Evolutionary conservation across 2,888 invertebrate species (phyloP).

Genomic region (Pandemis corylana): DNA sequence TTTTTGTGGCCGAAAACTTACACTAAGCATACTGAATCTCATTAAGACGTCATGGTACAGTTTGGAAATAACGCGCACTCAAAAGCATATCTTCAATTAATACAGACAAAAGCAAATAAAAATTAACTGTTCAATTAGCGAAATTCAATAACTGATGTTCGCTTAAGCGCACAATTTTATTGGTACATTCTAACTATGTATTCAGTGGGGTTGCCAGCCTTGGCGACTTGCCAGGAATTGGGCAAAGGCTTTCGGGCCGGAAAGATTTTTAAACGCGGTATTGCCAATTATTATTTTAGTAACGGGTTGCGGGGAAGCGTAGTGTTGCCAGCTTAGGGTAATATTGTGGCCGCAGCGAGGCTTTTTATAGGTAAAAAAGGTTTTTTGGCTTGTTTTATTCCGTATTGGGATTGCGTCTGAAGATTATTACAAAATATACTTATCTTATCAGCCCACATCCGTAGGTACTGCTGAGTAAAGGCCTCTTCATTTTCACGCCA

Average conservation of each 20-base stretch:
- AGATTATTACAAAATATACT: no score
- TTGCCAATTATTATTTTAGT: constrained; percentile 20
- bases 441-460: no score
- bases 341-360: neutral
- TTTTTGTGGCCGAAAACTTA: no score
- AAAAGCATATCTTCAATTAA: no score
- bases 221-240: constrained; percentile 25
- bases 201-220: constrained; percentile 13
- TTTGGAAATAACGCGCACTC: no score
- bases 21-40: no score
- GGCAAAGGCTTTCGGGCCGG: neutral
- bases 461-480: no score
- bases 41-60: no score
- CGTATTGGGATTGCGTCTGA: neutral
- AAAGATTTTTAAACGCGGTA: constrained; percentile 16
- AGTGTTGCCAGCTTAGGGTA: neutral
- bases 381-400: neutral
- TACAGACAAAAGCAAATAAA: neutral
- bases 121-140: constrained; percentile 13
- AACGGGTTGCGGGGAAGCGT: neutral
- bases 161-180: constrained; percentile 21
- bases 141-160: constrained; percentile 18
- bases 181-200: constrained; percentile 12
- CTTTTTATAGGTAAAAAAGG: neutral
- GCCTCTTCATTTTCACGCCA: no score